These are phyloP conservation scores for Himalopsyche anomala DNA, from an alignment of 2,888 invertebrate species.

Conservation along the genomic window DNA sequence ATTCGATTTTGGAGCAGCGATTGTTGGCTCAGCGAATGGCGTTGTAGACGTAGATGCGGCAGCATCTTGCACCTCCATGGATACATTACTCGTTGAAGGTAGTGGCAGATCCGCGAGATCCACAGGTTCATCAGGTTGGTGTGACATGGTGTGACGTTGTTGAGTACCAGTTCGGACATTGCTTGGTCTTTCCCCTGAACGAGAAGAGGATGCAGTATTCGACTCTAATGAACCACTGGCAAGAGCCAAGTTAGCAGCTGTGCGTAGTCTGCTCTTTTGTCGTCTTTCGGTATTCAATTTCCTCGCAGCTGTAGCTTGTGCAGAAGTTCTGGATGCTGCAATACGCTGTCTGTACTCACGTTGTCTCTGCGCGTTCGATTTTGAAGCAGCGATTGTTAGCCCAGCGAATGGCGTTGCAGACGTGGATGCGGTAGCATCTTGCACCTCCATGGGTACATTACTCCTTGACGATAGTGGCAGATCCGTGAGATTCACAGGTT, in stretches of 20 bases:
- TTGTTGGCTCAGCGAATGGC: constrained; percentile 47
- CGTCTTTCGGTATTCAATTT: constrained; percentile 66
- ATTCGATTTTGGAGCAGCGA: constrained; percentile 60
- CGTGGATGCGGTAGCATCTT: constrained; percentile 44
- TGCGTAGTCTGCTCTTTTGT: constrained; percentile 66
- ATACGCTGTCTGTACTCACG: constrained; percentile 68
- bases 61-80: constrained; percentile 37
- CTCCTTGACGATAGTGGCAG: too few relatives aligned
- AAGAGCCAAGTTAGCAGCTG: constrained; percentile 67
- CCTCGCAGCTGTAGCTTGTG: constrained; percentile 66
- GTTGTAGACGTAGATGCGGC: constrained; percentile 46
- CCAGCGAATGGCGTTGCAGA: constrained; percentile 27
- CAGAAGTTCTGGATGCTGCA: constrained; percentile 67
- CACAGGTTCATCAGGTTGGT: constrained; percentile 55
- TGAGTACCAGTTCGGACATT: constrained; percentile 64
- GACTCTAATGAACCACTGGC: constrained; percentile 61
- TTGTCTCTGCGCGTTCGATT: constrained; percentile 67
- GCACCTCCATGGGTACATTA: constrained; percentile 10
- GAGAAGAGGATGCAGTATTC: constrained; percentile 63
- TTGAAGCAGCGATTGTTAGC: constrained; percentile 56
- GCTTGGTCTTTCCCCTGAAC: too few relatives aligned
- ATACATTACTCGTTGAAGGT: too few relatives aligned
- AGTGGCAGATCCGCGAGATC: constrained; percentile 31
- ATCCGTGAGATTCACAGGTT: constrained; percentile 50
- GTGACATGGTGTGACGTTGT: constrained; percentile 60